A percentile compares a stretch with the other conserved stretches of the same genome.
phyloP scores from a whole-genome alignment of 2,113 vertebrate species.

The Oryzias celebensis region DNA sequence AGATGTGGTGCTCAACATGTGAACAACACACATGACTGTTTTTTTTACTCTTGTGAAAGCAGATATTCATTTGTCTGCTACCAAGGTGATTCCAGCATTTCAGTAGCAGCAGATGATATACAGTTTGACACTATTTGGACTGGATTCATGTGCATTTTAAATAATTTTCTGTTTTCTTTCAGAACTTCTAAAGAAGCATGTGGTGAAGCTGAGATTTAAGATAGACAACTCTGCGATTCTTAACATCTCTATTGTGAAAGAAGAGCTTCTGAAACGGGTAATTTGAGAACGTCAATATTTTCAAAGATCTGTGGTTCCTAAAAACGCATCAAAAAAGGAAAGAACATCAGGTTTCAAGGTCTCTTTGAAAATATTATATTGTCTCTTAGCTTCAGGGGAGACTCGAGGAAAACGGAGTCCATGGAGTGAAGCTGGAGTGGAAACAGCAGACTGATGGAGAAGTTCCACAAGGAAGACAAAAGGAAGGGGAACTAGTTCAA shows the following conservation, averaged over 20 bases:
- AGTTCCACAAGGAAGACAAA: too few species aligned
- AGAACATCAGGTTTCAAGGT: too few species aligned
- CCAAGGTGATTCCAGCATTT: too few species aligned
- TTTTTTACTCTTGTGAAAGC: background rate
- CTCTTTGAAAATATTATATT: too few species aligned
- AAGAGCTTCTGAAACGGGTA: conserved; percentile 9
- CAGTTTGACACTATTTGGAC: background rate
- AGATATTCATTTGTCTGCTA: background rate
- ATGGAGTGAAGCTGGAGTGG: too few species aligned
- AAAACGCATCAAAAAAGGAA: too few species aligned
- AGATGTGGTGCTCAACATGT: background rate
- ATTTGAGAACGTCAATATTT: too few species aligned
- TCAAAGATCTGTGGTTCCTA: too few species aligned
- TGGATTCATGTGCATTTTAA: background rate
- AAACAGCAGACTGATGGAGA: too few species aligned
- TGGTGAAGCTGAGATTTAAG: conserved; percentile 10
- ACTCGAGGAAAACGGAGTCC: too few species aligned
- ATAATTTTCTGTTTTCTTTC: background rate
- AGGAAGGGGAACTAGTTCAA: too few species aligned
- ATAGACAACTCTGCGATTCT: background rate
- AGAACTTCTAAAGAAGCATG: background rate
- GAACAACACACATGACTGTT: background rate
- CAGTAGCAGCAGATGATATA: background rate
- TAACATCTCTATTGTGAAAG: conserved; percentile 11
- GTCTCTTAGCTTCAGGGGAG: too few species aligned